Base-by-base conservation (phyloP, 2,113 vertebrate species). In the Cryptomyrus ogoouensis region DNA sequence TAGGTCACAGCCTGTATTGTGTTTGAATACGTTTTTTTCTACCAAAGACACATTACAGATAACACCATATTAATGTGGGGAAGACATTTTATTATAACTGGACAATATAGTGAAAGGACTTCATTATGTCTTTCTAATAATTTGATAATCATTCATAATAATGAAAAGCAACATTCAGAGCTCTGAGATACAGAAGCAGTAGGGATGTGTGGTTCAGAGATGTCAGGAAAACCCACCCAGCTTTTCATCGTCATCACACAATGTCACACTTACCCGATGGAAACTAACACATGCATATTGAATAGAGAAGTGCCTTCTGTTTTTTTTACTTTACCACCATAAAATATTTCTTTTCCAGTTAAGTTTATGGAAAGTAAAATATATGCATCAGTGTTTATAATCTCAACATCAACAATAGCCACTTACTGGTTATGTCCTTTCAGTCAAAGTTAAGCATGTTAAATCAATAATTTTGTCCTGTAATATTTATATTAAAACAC, bases 21-120 rank as follows among this genome's bases (percentile, higher is more conserved):
- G 44, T 47, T 46, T 88, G 27, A 88, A 88, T 88, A 56, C 10
- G 21, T 53, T 35, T 58, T 49, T 58, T 56, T 19, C 46, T 70
- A 42, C 35, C 77, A 58, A 56, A 83, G 42, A 58, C 52, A 89
- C 70, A 83, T 89, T 56, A 52, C 47, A 89, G 9, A 88, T 88
- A 58, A 77, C 88, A 74, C 46, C n/a, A 88, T 27, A 50, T 12
- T n/a, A 47, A n/a, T 46, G 13, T 77, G 42, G 62, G 35, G 87
- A 88, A 46, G 87, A 77, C 44, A 42, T n/a, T 74, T n/a, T 49
- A 24, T 46, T 74, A 49, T n/a, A 70, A 44, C 35, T 88, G 58
- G 35, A 62, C 42, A 88, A 24, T 74, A 46, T 46, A 80, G 13
- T 39, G 31, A 80, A 80, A 80, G 31, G 74, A 80, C 31, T 77